A percentile compares a stretch with the other conserved stretches of the same genome.
Conservation (phyloP, 30 jellyfish, hydroid and myxozoan species). For the Cassiopea xamachana region DNA sequence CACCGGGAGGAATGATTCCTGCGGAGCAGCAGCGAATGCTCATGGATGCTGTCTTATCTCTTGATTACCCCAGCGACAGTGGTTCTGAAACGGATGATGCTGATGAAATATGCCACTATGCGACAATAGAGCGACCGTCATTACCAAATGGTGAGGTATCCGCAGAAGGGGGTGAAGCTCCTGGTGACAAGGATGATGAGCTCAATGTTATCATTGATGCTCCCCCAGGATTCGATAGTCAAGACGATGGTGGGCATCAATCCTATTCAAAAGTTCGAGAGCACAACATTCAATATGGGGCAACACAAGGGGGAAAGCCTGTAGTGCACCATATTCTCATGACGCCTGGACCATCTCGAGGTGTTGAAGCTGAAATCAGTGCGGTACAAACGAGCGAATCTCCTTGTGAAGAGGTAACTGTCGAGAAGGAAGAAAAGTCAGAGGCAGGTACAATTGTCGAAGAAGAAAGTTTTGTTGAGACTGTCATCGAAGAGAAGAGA, state of each 20-base stretch:
- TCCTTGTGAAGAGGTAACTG: neutral
- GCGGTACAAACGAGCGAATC: neutral
- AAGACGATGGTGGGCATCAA: conserved; percentile 37
- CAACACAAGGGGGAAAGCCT: conserved; percentile 58
- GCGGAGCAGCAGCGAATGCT: conserved; percentile 73
- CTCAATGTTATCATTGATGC: conserved; percentile 42
- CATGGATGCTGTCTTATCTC: conserved; percentile 58
- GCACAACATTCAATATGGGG: conserved; percentile 61
- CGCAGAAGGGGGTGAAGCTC: neutral
- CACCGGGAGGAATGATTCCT: conserved; percentile 69
- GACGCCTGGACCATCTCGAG: neutral
- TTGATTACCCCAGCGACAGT: conserved; percentile 70
- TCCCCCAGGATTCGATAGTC: conserved; percentile 47
- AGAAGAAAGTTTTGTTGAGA: conserved; percentile 12
- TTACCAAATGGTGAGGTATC: neutral
- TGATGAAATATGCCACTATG: conserved; percentile 64
- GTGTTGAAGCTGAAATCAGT: neutral
- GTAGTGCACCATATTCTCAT: conserved; percentile 45
- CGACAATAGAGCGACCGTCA: conserved; percentile 65
- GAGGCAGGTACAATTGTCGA: neutral
- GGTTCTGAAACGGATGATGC: conserved; percentile 40
- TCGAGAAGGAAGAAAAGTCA: neutral
- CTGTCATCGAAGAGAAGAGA: conserved; percentile 12
- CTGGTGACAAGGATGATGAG: conserved; percentile 14
- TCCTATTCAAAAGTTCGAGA: conserved; percentile 35